phyloP scores from a whole-genome alignment of 2,113 vertebrate species.

The Hemibagrus wyckioides region DNA sequence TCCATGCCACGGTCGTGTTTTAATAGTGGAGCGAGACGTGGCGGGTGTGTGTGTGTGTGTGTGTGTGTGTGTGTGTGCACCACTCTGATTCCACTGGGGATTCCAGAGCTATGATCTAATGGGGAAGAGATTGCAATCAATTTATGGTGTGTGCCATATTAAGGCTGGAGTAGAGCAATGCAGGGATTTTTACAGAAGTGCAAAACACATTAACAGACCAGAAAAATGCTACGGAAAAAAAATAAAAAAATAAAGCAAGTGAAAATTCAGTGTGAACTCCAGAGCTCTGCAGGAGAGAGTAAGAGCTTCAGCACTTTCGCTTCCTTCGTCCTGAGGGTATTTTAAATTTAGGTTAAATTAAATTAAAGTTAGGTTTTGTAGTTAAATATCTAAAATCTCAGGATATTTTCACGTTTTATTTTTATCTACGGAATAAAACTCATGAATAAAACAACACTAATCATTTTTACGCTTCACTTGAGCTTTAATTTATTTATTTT shows the following conservation, averaged over 20 bases:
- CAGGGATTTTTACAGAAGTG: background rate
- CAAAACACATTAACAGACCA: background rate
- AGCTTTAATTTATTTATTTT: too few relatives aligned
- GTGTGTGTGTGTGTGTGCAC: conserved; percentile 57
- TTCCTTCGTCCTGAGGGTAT: too few relatives aligned
- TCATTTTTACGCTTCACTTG: too few relatives aligned
- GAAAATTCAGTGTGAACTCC: background rate
- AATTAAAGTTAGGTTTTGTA: too few relatives aligned
- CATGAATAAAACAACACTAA: too few relatives aligned
- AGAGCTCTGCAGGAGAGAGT: too few relatives aligned
- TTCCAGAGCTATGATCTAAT: conserved; percentile 70
- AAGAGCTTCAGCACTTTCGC: too few relatives aligned
- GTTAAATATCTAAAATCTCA: too few relatives aligned
- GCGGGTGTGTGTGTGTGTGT: too few relatives aligned
- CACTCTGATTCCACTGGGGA: conserved; percentile 67
- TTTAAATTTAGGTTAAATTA: too few relatives aligned
- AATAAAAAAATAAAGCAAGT: background rate
- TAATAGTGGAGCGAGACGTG: conserved; percentile 60
- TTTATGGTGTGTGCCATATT: conserved; percentile 61
- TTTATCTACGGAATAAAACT: too few relatives aligned
- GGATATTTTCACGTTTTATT: too few relatives aligned
- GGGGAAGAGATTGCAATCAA: conserved; percentile 59
- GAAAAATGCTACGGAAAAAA: background rate
- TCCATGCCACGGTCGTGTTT: conserved; percentile 43
- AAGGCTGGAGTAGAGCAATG: conserved; percentile 19